Evolutionary conservation across 1,140 invertebrate species (phyloP), one percentile per base, ranked within the genome.

Genomic region (Trissolcus basalis): DNA sequence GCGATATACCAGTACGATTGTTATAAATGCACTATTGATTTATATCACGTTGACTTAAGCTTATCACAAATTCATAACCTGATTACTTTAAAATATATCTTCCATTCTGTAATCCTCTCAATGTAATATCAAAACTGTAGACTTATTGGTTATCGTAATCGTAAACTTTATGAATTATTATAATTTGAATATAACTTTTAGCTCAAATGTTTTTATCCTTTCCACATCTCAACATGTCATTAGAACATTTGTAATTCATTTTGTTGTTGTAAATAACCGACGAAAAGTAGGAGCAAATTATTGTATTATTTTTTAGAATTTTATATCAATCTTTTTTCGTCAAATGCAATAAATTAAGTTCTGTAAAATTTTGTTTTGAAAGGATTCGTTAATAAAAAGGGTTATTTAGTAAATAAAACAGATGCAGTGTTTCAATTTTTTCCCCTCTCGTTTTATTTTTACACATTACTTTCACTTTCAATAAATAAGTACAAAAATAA

Each of bases 361-460:
- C 53, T 60, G 55, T 72, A 65, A 72, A 65, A 65, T 64, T 72
- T 59, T 64, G 54, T 72, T 72, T 65, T 32, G 43, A 65, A 59
- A 53, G 12, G 59, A 72, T 59, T 72, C 60, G 69, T 73, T 73
- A 73, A 65, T 73, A 65, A 73, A 73, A 71, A 63, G 36, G 44
- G 51, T 71, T 70, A 70, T 70, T 71, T 71, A 63, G 47, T 71
- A 70, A 56, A 61, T 12, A 44, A 44, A 44, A 39, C 33, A 35
- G 5, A 35, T 10, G 36, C 19, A 27, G 2, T 27, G n/a, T 39
- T 39, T 39, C n/a, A 11, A 39, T 39, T 9, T 39, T n/a, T 3
- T 4, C n/a, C 9, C 9, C 36, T 39, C n/a, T 9, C 9, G n/a
- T 39, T 39, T 39, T 39, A 39, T 39, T 9, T 39, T 39, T 39